Evolutionary conservation across 30 jellyfish, hydroid and myxozoan species (phyloP), one percentile per base, ranked within the genome.

Genomic region (Nemopilema nomurai): DNA sequence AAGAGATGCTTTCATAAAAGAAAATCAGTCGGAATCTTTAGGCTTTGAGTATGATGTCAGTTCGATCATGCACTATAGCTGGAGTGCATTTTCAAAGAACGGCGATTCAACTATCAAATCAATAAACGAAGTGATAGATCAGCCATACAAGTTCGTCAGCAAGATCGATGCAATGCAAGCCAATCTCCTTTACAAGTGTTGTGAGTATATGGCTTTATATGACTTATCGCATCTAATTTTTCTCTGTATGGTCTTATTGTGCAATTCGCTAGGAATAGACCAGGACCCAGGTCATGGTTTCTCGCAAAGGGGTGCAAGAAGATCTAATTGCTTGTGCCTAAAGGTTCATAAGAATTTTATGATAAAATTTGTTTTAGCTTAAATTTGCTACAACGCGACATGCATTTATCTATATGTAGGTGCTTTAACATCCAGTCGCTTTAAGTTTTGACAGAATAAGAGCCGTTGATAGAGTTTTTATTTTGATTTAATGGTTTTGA

Each of bases 51-150:
- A 92, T 72, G 98, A 92, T 68, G 87, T 87, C 75, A 96, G 89
- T 9, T 87, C 97, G 16, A 92, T 92, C 72, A 92, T 92, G 98
- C 98, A 92, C 81, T 92, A 92, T 57, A 96, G 97, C 19, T 92
- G 98, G 98, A 82, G 78, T 62, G 98, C 98, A 65, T 92, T 92
- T 92, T 41, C 95, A 7, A 80, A 91, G 64, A 92, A 92, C 71
- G 98, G 98, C 24, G 76, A 82, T 32, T 86, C 68, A 24, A 92
- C 98, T 0, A 72, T 92, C 65, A 53, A 70, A n/a, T 96, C 98
- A 0, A 49, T 74, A 23, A 62, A 72, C 25, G 66, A 79, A 28
- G 89, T 88, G 23, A 70, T 28, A 30, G 80, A 81, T 18, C 94
- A 87, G 62, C 98, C 98, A 51, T 92, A 92, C 28, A 33, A 28